A percentile compares a stretch with the other conserved stretches of the same genome.
Evolutionary conservation across 2,888 invertebrate species (phyloP).

Genomic region (Criorhina ranunculi): DNA sequence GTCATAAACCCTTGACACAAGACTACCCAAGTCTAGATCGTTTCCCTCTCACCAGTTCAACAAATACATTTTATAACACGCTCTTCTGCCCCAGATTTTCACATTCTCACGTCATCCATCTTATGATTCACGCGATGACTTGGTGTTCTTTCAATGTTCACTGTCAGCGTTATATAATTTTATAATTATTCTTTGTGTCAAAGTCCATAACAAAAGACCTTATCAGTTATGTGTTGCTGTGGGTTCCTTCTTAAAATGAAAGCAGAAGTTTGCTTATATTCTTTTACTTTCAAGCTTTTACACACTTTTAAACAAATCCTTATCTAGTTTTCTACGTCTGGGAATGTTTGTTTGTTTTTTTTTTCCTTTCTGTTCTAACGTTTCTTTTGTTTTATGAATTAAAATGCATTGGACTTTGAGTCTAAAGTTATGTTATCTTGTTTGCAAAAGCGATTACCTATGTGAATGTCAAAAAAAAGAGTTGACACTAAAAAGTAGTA

Average conservation of each 20-base stretch:
- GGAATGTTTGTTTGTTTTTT: neutral
- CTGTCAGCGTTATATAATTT: slow-evolving; percentile 20
- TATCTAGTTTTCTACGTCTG: neutral
- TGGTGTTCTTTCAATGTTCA: neutral
- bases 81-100: neutral
- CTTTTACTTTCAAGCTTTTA: neutral
- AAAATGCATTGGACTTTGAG: slow-evolving; percentile 3
- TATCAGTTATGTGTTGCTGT: neutral
- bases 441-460: neutral
- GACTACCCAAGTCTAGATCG: no score
- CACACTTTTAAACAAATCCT: neutral
- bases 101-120: neutral
- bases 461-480: neutral
- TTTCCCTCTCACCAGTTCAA: no score
- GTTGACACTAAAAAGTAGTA: no score
- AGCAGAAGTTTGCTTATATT: neutral
- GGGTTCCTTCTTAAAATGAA: neutral
- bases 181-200: slow-evolving; percentile 12
- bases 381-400: slow-evolving; percentile 4
- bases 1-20: no score
- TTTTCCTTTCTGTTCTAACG: neutral
- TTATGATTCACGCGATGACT: slow-evolving; percentile 8
- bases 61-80: no score
- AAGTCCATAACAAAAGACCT: slow-evolving; percentile 17
- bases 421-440: slow-evolving; percentile 4